Percentiles rank a stretch among this genome's conserved stretches.
Conservation (phyloP, 2,797 vertebrate species). For the Anguilla megastoma region DNA sequence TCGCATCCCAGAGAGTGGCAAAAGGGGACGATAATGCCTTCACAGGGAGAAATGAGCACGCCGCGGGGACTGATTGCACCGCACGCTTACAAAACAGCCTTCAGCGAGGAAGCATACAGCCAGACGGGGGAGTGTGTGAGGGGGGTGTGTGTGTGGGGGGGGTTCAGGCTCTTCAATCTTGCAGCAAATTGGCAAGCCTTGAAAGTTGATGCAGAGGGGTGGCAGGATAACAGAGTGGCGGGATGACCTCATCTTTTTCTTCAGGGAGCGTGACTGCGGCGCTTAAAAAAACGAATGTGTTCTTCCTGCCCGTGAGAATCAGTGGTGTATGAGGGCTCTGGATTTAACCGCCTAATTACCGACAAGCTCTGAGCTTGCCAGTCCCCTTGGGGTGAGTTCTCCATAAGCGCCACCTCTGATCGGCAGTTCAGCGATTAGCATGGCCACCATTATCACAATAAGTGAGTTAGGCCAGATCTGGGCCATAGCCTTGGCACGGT, state of each 20-base stretch:
- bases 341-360: not conserved
- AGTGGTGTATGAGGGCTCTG: not conserved
- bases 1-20: not conserved
- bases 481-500: not conserved
- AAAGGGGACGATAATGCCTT: not conserved
- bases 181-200: slow-evolving; percentile 15
- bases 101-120: not conserved
- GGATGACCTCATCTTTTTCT: slow-evolving; percentile 16
- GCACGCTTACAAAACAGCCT: not conserved
- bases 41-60: not conserved
- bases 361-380: not conserved
- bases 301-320: not conserved
- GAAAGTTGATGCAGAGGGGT: not conserved
- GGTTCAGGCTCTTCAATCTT: slow-evolving; percentile 17
- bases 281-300: not conserved
- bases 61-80: not conserved
- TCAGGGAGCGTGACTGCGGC: not conserved
- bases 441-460: not conserved
- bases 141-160: not conserved
- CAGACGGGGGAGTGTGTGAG: not conserved
- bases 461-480: not conserved
- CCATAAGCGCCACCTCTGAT: not conserved
- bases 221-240: not conserved
- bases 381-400: not conserved
- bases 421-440: not conserved